phyloP scores from a whole-genome alignment of 2,888 invertebrate genomes.

The Aphodius sticticus region DNA sequence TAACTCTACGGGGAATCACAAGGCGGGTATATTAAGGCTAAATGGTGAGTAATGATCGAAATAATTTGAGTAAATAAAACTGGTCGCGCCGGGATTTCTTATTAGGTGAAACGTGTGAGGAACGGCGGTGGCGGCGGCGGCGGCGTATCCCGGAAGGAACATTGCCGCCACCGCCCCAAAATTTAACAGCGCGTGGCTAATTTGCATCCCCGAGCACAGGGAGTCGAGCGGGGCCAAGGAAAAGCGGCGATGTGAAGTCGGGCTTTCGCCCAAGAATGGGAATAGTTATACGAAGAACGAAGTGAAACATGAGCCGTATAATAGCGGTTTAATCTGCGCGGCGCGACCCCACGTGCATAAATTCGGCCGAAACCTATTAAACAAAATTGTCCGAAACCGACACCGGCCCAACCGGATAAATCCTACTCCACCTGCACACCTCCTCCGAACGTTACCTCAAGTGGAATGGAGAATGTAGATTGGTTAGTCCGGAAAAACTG shows the following conservation, averaged over 20 bases:
- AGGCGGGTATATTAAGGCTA: slow-evolving; percentile 41
- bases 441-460: neutral
- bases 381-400: slow-evolving; percentile 52
- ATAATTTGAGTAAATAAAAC: slow-evolving; percentile 45
- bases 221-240: neutral
- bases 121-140: slow-evolving; percentile 49
- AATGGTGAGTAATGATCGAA: slow-evolving; percentile 44
- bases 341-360: slow-evolving; percentile 53
- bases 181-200: slow-evolving; percentile 57
- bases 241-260: neutral
- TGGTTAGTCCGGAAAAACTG: neutral
- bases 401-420: slow-evolving; percentile 5
- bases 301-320: slow-evolving; percentile 57
- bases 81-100: slow-evolving; percentile 43
- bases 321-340: slow-evolving; percentile 57
- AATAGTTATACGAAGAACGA: slow-evolving; percentile 53
- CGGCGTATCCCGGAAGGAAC: slow-evolving; percentile 49
- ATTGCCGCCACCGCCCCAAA: slow-evolving; percentile 52
- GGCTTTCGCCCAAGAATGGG: slow-evolving; percentile 48
- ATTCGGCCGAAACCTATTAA: slow-evolving; percentile 59
- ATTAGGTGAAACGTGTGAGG: slow-evolving; percentile 49
- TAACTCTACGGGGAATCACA: slow-evolving; percentile 28
- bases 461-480: neutral
- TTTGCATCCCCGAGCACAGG: slow-evolving; percentile 54
- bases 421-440: neutral